phyloP scores from a whole-genome alignment of 2,797 vertebrate species.

The Liparis tanakae region DNA sequence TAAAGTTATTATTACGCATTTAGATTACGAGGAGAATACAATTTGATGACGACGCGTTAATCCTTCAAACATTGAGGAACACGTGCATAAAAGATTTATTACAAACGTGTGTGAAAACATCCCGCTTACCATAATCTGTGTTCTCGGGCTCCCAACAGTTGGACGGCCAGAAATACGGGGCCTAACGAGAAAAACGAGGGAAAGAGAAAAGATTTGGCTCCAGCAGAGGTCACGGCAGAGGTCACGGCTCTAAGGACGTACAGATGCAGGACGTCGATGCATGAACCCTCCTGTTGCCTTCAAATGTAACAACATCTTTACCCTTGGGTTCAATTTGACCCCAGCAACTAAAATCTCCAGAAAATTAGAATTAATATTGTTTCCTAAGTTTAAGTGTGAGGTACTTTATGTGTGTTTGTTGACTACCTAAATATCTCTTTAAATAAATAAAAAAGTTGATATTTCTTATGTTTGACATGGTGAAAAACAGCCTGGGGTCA shows the following conservation, averaged over 20 bases:
- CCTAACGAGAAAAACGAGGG: conserved; percentile 75
- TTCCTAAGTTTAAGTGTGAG: too few relatives aligned
- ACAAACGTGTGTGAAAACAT: background rate
- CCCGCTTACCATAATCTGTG: conserved; percentile 94
- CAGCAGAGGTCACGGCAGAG: background rate
- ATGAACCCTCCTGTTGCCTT: too few relatives aligned
- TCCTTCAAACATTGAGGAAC: background rate
- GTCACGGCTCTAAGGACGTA: background rate
- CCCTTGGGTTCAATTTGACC: too few relatives aligned
- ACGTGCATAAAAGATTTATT: background rate
- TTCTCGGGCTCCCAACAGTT: conserved; percentile 99
- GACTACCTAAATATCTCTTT: too few relatives aligned
- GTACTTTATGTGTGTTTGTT: too few relatives aligned
- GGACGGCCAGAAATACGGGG: conserved; percentile 97
- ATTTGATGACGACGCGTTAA: background rate
- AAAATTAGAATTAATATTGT: too few relatives aligned
- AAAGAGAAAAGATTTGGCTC: background rate
- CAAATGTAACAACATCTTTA: too few relatives aligned
- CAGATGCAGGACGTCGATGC: background rate
- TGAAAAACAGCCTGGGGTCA: too few relatives aligned
- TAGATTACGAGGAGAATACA: background rate
- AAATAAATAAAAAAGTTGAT: too few relatives aligned
- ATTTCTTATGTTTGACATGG: too few relatives aligned
- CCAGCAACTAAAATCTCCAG: too few relatives aligned
- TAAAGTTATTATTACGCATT: too few relatives aligned